Evolutionary conservation across 2,113 vertebrate species (phyloP).

Genomic region (Ctenomys sociabilis): DNA sequence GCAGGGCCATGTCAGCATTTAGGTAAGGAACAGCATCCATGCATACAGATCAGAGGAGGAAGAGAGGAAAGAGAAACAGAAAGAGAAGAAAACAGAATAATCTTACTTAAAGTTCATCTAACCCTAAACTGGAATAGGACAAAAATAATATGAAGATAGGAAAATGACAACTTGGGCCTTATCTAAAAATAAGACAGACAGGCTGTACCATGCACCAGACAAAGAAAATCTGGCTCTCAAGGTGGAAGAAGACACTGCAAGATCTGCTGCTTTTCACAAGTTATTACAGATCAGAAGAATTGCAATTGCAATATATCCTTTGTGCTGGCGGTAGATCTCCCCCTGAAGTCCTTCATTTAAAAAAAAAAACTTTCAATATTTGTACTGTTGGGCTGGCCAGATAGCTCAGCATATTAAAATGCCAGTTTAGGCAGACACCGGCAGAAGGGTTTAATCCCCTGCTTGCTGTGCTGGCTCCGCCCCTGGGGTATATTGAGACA

Average conservation of each 20-base stretch:
- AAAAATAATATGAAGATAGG: not conserved
- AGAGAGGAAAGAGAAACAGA: not conserved
- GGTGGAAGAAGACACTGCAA: not conserved
- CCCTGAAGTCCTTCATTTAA: not conserved
- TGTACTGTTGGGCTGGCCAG: not conserved
- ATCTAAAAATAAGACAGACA: not conserved
- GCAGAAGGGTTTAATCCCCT: too few relatives aligned
- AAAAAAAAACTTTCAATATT: not conserved
- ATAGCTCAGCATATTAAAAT: too few relatives aligned
- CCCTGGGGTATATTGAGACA: too few relatives aligned
- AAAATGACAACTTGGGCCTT: not conserved
- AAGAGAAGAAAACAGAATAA: not conserved
- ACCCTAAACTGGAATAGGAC: not conserved
- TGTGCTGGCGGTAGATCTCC: not conserved
- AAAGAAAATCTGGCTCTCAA: not conserved
- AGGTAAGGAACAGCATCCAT: not conserved
- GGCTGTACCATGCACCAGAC: too few relatives aligned
- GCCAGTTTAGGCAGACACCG: too few relatives aligned
- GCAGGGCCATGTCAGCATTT: not conserved
- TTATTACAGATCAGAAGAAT: not conserved
- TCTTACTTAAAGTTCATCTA: not conserved
- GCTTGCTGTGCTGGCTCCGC: too few relatives aligned
- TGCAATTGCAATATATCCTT: not conserved
- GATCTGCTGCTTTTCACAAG: not conserved
- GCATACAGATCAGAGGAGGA: not conserved